Conservation (phyloP, 2,113 vertebrate species). For the Scartelaos histophorus region DNA sequence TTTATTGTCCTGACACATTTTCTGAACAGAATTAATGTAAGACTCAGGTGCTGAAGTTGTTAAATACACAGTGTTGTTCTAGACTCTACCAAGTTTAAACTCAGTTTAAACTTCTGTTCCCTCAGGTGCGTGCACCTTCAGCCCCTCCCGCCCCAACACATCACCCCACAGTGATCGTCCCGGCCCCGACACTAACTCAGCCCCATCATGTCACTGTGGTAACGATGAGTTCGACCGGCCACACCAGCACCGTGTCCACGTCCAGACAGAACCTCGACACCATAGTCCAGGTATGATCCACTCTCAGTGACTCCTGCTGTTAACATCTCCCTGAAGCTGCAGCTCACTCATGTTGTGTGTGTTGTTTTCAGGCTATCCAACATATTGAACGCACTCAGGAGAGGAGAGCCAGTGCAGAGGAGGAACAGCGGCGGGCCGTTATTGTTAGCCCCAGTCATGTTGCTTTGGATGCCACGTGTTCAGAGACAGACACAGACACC, state of each 20-base stretch:
- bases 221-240: conserved; percentile 90
- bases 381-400: conserved; percentile 97
- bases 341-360: not conserved
- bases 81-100: not conserved
- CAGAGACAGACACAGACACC: conserved; percentile 91
- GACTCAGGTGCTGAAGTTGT: not conserved
- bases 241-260: conserved; percentile 93
- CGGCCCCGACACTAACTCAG: conserved; percentile 83
- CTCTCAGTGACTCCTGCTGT: not conserved
- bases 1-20: not conserved
- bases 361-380: conserved; percentile 88
- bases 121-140: conserved; percentile 82
- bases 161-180: conserved; percentile 95
- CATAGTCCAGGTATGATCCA: conserved; percentile 89
- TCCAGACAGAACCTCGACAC: conserved; percentile 99
- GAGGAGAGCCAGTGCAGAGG: conserved; percentile 84
- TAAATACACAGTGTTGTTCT: not conserved
- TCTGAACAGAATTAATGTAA: not conserved
- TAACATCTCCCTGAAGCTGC: not conserved
- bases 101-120: not conserved
- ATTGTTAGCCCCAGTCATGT: conserved; percentile 86
- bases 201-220: conserved; percentile 95
- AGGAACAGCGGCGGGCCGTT: conserved; percentile 89
- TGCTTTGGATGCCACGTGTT: conserved; percentile 83
- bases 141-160: conserved; percentile 88